Conservation (phyloP, 2,797 vertebrate genomes). For the Ibycter americanus region DNA sequence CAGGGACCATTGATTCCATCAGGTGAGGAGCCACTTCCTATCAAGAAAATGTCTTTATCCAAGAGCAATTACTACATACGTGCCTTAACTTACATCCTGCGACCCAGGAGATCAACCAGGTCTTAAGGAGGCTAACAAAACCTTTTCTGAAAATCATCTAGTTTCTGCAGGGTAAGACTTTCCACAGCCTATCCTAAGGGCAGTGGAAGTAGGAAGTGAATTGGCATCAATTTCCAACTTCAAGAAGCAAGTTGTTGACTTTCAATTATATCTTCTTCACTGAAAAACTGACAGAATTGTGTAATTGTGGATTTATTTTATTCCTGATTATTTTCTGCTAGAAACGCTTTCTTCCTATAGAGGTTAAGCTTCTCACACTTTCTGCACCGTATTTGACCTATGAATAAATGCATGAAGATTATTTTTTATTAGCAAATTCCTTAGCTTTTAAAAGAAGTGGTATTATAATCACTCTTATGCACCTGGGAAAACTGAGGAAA, state of each 20-base stretch:
- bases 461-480: slow-evolving; percentile 51
- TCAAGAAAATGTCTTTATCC: not conserved
- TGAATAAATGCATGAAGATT: slow-evolving; percentile 33
- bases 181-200: not conserved
- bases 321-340: not conserved
- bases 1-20: not conserved
- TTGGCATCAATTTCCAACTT: not conserved
- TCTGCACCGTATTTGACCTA: not conserved
- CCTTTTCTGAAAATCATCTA: not conserved
- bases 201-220: not conserved
- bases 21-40: not conserved
- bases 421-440: slow-evolving; percentile 59
- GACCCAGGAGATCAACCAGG: not conserved
- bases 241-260: not conserved
- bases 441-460: slow-evolving; percentile 46
- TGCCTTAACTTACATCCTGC: not conserved
- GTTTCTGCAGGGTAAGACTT: not conserved
- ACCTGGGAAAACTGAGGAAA: slow-evolving; percentile 70
- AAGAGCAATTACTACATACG: not conserved
- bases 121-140: not conserved
- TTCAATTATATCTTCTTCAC: not conserved
- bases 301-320: not conserved
- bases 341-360: not conserved
- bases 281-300: not conserved
- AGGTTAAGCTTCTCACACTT: not conserved